A percentile compares a stretch with the other conserved stretches of the same genome.
Conservation (phyloP, 2,888 invertebrate genomes). For the Glaucopsyche alexis region DNA sequence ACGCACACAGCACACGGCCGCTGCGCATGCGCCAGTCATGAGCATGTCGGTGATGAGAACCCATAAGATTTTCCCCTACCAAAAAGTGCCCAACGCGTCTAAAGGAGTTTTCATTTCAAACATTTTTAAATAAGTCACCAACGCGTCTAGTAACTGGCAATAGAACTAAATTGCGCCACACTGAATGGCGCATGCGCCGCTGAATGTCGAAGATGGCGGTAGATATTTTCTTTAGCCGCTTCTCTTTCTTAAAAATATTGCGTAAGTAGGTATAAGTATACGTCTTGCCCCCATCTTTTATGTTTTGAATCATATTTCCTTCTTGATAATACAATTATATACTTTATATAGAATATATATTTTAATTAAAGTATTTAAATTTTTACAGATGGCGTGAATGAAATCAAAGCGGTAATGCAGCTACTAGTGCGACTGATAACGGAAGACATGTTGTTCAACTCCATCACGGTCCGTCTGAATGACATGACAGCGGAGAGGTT, state of each 20-base stretch:
- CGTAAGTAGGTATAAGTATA: neutral
- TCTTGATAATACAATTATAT: neutral
- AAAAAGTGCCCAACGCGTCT: too few species aligned
- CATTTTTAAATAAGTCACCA: too few species aligned
- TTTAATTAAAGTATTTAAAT: neutral
- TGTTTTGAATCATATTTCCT: neutral
- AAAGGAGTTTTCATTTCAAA: too few species aligned
- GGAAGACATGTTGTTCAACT: conserved; percentile 95
- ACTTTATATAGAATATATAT: neutral
- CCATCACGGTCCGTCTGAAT: conserved; percentile 94
- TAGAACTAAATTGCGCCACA: neutral
- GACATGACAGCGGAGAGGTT: conserved; percentile 97
- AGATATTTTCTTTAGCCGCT: neutral
- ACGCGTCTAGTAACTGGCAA: too few species aligned
- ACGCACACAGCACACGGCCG: too few species aligned
- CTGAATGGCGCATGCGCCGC: neutral
- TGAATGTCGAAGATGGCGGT: neutral
- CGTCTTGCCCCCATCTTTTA: neutral
- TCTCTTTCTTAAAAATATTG: neutral
- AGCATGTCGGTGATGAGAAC: too few species aligned
- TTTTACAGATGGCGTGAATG: conserved; percentile 92
- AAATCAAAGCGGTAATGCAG: conserved; percentile 95
- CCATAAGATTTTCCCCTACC: too few species aligned
- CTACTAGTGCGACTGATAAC: conserved; percentile 94
- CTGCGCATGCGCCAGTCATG: too few species aligned